These are phyloP conservation scores for Caenorhabditis sp. DNA, from an alignment of 2,888 invertebrate species.

Conservation along the genomic window DNA sequence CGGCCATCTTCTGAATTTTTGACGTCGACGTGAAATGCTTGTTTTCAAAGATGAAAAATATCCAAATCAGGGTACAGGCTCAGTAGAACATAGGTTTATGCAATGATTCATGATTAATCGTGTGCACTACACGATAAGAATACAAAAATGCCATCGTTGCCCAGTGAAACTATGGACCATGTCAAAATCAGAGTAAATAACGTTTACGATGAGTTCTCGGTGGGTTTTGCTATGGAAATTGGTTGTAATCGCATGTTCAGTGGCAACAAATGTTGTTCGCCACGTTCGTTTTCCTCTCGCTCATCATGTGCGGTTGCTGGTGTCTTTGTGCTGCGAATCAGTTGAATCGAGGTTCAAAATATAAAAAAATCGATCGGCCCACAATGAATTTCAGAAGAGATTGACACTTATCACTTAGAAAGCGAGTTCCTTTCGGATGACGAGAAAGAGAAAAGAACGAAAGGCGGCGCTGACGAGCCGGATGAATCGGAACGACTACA, in stretches of 20 bases:
- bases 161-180: no score
- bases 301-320: constrained; percentile 29
- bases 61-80: no score
- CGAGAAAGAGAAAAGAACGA: background rate
- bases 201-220: constrained; percentile 3
- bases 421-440: constrained; percentile 19
- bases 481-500: no score
- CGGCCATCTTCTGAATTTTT: constrained; percentile 4
- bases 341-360: background rate
- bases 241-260: constrained; percentile 2
- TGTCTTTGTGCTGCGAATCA: constrained; percentile 23
- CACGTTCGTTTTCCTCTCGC: background rate
- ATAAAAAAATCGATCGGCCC: background rate
- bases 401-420: background rate
- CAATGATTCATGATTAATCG: no score
- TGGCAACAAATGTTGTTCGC: background rate
- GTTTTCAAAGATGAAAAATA: no score
- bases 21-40: no score
- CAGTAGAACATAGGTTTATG: no score
- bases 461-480: no score
- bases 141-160: no score
- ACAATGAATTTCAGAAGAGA: background rate
- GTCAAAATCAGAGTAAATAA: constrained; percentile 1
- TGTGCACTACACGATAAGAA: no score
- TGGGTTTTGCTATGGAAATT: no score